Evolutionary conservation across 2,888 invertebrate genomes (phyloP), one percentile per base, ranked within the genome.

Genomic region (Parapristionchus giblindavisi): DNA sequence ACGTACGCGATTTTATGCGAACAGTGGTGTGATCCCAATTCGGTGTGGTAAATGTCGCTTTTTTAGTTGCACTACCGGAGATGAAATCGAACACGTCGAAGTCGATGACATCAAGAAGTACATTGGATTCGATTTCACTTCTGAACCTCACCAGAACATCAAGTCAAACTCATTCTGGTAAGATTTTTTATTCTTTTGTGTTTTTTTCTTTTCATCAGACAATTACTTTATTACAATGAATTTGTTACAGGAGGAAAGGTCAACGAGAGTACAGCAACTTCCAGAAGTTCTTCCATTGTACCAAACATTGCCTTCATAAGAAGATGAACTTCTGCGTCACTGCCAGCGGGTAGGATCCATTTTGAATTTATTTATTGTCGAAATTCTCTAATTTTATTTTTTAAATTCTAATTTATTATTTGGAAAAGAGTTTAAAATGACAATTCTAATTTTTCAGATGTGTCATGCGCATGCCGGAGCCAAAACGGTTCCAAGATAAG

Each of bases 271-370:
- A 40, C 54, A 54, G n/a, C 1, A 24, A 40, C 36, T 29, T 70
- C 54, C 70, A 54, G 21, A 5, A 52, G 8, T 70, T 70, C 52
- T 51, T 70, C 54, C 54, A 70, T 5, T 54, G 70, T 38, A 54
- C 70, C 8, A 70, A 54, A 21, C n/a, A 70, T 6, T 70, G 70
- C 24, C 24, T 70, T 5, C 70, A 70, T 54, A 34, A 54, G 24
- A 24, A 70, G 5, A 29, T 54, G 54, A 24, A 14, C 36, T 14
- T 27, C 24, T 70, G 70, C 43, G 29, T 38, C 1, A 21, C 32
- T 36, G 17, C 34, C 5, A 70, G 54, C 17, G 52, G 70, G 70
- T 70, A 0, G 36, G 54, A 8, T 27, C 14, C 56, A n/a, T n/a
- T n/a, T n/a, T n/a, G n/a, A n/a, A n/a, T n/a, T n/a, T n/a, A n/a